Conservation (phyloP, 1,140 invertebrate species). For the Neodiprion lecontei region DNA sequence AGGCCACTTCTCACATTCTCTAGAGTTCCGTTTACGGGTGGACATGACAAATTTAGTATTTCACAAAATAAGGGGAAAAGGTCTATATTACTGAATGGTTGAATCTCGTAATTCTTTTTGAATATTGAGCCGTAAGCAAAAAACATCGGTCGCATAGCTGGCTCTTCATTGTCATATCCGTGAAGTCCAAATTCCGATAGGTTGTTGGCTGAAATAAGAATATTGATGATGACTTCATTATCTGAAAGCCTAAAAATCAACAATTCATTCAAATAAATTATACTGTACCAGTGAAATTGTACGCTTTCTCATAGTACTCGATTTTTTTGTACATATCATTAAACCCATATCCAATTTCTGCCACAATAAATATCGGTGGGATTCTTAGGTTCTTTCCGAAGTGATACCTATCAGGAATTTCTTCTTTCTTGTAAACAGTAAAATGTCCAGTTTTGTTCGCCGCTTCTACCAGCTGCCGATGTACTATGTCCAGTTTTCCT, state of each 20-base stretch:
- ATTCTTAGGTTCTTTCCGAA: constrained; percentile 67
- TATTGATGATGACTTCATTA: constrained; percentile 16
- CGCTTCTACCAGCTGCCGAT: constrained; percentile 60
- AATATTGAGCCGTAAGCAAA: constrained; percentile 73
- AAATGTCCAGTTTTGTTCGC: constrained; percentile 58
- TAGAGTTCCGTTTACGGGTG: constrained; percentile 61
- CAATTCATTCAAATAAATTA: constrained; percentile 15
- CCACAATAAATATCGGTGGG: constrained; percentile 66
- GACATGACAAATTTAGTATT: constrained; percentile 63
- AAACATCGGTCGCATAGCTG: constrained; percentile 73
- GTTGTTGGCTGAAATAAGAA: constrained; percentile 54
- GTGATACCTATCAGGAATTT: constrained; percentile 67
- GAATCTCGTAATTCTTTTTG: constrained; percentile 57
- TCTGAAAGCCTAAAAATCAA: constrained; percentile 21
- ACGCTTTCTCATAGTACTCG: constrained; percentile 56
- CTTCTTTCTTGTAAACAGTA: constrained; percentile 64
- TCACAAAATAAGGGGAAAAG: constrained; percentile 73
- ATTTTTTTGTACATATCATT: constrained; percentile 60
- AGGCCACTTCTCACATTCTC: constrained; percentile 46
- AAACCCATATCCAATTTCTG: constrained; percentile 67
- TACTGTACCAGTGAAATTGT: constrained; percentile 58
- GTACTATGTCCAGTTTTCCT: constrained; percentile 62
- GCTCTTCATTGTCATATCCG: constrained; percentile 69
- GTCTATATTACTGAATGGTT: constrained; percentile 71
- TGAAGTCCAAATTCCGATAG: constrained; percentile 69